A percentile compares a stretch with the other conserved stretches of the same genome.
Conservation (phyloP, 2,797 vertebrate species). For the Astyanax mexicanus region DNA sequence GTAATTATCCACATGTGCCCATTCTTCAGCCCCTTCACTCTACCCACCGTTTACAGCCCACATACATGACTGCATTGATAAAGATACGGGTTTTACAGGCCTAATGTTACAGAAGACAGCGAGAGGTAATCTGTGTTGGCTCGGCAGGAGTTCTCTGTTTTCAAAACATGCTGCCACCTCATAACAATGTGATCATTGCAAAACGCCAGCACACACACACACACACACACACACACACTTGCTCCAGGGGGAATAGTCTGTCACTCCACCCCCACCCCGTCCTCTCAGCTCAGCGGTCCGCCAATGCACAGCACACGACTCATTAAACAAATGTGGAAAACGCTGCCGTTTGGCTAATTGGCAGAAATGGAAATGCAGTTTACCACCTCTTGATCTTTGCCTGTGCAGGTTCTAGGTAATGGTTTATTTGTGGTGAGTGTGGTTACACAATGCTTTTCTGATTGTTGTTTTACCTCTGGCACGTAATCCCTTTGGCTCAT, state of each 20-base stretch:
- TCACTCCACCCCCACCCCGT: constrained; percentile 4
- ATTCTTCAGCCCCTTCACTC: neutral
- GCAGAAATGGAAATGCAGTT: constrained; percentile 14
- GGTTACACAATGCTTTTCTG: neutral
- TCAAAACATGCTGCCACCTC: constrained; percentile 40
- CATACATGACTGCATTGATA: no score
- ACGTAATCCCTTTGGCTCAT: neutral
- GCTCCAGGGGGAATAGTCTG: constrained; percentile 5
- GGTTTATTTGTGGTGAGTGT: neutral
- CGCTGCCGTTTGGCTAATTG: constrained; percentile 47
- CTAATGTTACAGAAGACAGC: neutral
- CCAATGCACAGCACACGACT: constrained; percentile 24
- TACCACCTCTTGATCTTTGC: constrained; percentile 15
- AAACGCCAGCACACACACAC: constrained; percentile 17
- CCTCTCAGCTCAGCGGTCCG: constrained; percentile 23
- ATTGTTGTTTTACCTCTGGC: constrained; percentile 18
- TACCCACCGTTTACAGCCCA: neutral
- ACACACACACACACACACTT: no score
- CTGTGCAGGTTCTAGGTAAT: constrained; percentile 4
- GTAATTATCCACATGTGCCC: constrained; percentile 15
- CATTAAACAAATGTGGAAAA: constrained; percentile 52
- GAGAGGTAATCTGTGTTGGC: constrained; percentile 27
- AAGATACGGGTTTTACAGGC: no score
- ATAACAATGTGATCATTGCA: constrained; percentile 52
- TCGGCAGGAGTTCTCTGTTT: constrained; percentile 39